phyloP scores from a whole-genome alignment of 1,140 invertebrate genomes.

The Medauroidea extradentata region DNA sequence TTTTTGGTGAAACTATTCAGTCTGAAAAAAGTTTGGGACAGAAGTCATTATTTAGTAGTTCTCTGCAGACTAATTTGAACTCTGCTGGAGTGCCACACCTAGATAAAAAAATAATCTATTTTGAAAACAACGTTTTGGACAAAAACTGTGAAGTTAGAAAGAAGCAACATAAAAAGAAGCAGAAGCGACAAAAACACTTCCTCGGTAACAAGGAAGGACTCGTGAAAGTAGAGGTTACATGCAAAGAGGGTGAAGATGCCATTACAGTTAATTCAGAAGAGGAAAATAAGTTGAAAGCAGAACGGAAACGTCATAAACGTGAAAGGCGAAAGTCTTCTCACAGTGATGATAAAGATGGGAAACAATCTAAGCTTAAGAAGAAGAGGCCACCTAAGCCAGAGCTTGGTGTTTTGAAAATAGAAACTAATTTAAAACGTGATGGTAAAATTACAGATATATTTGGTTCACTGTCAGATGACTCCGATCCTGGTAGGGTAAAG shows the following conservation, averaged over 20 bases:
- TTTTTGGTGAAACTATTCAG: slow-evolving; percentile 3
- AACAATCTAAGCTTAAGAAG: slow-evolving; percentile 10
- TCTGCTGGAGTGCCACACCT: background rate
- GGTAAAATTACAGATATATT: slow-evolving; percentile 85
- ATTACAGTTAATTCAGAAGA: slow-evolving; percentile 25
- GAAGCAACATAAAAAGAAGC: slow-evolving; percentile 76
- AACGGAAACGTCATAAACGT: slow-evolving; percentile 34
- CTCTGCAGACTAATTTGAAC: background rate
- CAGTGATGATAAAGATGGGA: slow-evolving; percentile 18
- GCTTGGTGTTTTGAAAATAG: slow-evolving; percentile 10
- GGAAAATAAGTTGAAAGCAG: slow-evolving; percentile 52
- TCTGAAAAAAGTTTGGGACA: background rate
- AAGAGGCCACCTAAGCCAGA: slow-evolving; percentile 24
- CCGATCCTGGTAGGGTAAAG: slow-evolving; percentile 22
- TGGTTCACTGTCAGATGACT: slow-evolving; percentile 76
- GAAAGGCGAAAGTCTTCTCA: slow-evolving; percentile 26
- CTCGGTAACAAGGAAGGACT: slow-evolving; percentile 23
- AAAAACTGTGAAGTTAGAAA: slow-evolving; percentile 44
- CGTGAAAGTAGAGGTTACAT: slow-evolving; percentile 29
- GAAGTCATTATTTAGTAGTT: background rate
- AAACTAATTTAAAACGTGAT: slow-evolving; percentile 48
- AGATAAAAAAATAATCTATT: background rate
- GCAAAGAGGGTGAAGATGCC: too few relatives aligned
- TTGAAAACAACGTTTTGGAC: slow-evolving; percentile 5
- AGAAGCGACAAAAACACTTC: slow-evolving; percentile 67